Evolutionary conservation across 2,113 vertebrate species (phyloP), one percentile per base, ranked within the genome.

Genomic region (Myotis yumanensis): DNA sequence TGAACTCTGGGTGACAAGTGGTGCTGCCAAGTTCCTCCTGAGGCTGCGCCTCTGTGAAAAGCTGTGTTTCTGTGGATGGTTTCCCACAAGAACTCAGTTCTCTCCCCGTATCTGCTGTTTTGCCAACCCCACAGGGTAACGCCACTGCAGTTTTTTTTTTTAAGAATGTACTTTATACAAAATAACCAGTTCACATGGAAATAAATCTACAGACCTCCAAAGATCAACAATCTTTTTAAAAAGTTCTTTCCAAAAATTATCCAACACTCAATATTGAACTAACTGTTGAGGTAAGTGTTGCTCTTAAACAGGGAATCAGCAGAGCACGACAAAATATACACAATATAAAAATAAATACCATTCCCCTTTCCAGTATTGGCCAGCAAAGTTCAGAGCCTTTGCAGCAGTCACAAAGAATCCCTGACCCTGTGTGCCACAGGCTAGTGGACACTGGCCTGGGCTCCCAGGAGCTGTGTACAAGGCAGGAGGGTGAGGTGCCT

Each of bases 121-220:
- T 46, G 46, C 10, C 46, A 46, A 2, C 46, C 46, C 46, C 46
- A 46, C 46, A 46, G 9, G 46, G 9, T 10, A 46, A 46, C 46
- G 11, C 46, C 46, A 46, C 46, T 46, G 46, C 46, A 46, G n/a
- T n/a, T n/a, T n/a, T n/a, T n/a, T n/a, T n/a, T 98, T 98, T 98
- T 98, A 98, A 98, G 98, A 98, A 98, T 0, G 92, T 98, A 98
- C 98, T 98, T 98, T 98, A 98, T 98, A 98, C 98, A 98, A 98
- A 98, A 98, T 98, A 98, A 98, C 98, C 97, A 98, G 98, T 98
- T 98, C 98, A 98, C 98, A 98, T 97, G 98, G 98, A 98, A 98
- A 98, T 98, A 98, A 98, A 98, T 98, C 98, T 98, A 98, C 98
- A 98, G 98, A 98, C 97, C 98, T 98, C 98, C 93, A 93, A 98